Evolutionary conservation across 1,140 invertebrate genomes (phyloP), one percentile per base, ranked within the genome.

Genomic region (Amphibalanus amphitrite): DNA sequence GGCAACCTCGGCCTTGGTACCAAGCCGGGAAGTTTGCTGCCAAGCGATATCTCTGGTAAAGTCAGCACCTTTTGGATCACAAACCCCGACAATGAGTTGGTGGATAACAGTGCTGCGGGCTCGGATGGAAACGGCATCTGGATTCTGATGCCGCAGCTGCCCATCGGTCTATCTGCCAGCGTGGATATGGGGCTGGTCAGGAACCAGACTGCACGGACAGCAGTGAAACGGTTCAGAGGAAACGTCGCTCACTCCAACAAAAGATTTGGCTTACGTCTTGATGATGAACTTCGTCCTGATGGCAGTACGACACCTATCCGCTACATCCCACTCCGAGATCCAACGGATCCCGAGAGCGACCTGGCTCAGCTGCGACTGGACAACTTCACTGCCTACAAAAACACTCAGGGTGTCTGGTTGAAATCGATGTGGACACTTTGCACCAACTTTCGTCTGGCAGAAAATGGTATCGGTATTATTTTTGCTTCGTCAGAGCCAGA

Each of bases 1-100:
- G 73, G 74, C 23, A 79, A 79, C 69, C 70, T 79, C 23, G 77
- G 74, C 25, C 65, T 76, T 25, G 74, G 73, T 59, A 75, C 76
- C 29, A 26, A 26, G 26, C 64, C 4, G 3, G 64, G 64, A 65
- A n/a, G 6, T 23, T 26, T 65, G 23, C 33, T 38, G 4, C 33
- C 33, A 38, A 38, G 33, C 33, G 33, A 38, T 15, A 38, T 38
- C 15, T 38, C 33, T 15, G 33, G 33, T 15, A 4, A 15, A 15
- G 33, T 38, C 4, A 38, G 33, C 25, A 65, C 64, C 25, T 65
- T n/a, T 23, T 65, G 64, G 64, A 65, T 65, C 23, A 4, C 64
- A 6, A 23, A 65, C 25, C 64, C 64, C 3, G 23, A 23, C 64
- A 65, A 23, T 6, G 25, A 6, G 6, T 6, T 65, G 6, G 3